These are phyloP conservation scores for Dusona sp. DNA, from an alignment of 2,888 invertebrate species.

Conservation along the genomic window DNA sequence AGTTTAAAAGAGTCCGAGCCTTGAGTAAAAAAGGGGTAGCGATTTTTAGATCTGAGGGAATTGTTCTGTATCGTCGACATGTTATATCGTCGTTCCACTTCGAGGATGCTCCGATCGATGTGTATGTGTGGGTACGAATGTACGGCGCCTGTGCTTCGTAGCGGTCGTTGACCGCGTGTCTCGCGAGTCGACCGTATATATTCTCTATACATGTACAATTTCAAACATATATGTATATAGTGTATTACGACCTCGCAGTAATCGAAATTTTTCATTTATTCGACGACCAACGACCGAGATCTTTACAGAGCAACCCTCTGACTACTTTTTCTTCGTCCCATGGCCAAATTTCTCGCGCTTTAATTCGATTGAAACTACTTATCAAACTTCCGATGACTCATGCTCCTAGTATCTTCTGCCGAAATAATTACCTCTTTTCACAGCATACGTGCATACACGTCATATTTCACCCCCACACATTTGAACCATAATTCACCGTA, in stretches of 20 bases:
- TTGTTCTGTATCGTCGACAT: slow-evolving; percentile 31
- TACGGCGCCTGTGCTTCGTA: slow-evolving; percentile 61
- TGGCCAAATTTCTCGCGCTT: slow-evolving; percentile 28
- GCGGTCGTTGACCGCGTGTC: slow-evolving; percentile 64
- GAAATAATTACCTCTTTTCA: background rate
- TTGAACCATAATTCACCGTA: background rate
- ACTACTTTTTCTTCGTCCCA: slow-evolving; percentile 24
- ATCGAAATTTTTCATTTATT: slow-evolving; percentile 61
- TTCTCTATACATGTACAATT: slow-evolving; percentile 41
- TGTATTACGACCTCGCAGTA: slow-evolving; percentile 55
- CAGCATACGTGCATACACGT: background rate
- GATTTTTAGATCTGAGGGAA: slow-evolving; percentile 54
- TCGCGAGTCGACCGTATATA: slow-evolving; percentile 40
- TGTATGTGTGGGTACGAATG: slow-evolving; percentile 37
- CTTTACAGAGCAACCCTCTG: slow-evolving; percentile 43
- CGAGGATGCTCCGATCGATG: slow-evolving; percentile 48
- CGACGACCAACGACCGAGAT: slow-evolving; percentile 61
- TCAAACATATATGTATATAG: slow-evolving; percentile 35
- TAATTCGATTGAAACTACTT: slow-evolving; percentile 17
- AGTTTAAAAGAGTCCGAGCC: slow-evolving; percentile 32
- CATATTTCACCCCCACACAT: background rate
- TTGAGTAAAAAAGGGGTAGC: slow-evolving; percentile 53
- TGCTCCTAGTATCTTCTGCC: slow-evolving; percentile 27
- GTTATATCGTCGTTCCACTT: slow-evolving; percentile 63
- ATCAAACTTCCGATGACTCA: slow-evolving; percentile 31